These are phyloP conservation scores for Taurulus bubalis DNA, from an alignment of 2,113 vertebrate species.

Conservation along the genomic window DNA sequence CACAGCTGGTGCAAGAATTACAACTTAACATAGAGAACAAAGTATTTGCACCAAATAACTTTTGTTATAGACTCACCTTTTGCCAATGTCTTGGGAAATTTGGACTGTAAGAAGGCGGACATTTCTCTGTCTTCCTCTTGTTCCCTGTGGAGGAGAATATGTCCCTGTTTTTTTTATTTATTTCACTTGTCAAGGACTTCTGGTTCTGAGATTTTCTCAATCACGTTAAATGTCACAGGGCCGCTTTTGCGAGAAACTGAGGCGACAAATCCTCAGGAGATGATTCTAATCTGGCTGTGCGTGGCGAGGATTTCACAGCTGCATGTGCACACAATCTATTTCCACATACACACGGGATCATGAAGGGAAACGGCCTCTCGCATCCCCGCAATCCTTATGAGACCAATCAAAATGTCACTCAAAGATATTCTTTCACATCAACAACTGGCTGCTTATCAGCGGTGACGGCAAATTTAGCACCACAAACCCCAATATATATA, in stretches of 20 bases:
- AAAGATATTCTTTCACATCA: constrained; percentile 9
- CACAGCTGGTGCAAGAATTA: neutral
- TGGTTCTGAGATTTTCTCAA: neutral
- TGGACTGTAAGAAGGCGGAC: constrained; percentile 88
- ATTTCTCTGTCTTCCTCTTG: constrained; percentile 92
- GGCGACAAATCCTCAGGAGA: constrained; percentile 2
- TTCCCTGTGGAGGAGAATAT: constrained; percentile 81
- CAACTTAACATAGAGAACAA: neutral
- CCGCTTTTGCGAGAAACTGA: neutral
- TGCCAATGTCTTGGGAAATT: constrained; percentile 82
- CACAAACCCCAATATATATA: neutral
- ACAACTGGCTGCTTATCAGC: constrained; percentile 2
- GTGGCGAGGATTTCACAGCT: neutral
- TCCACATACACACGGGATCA: neutral
- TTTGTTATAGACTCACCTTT: constrained; percentile 77
- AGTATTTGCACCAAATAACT: neutral
- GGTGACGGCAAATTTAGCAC: constrained; percentile 5
- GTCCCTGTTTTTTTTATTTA: neutral
- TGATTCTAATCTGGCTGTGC: neutral
- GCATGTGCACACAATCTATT: neutral
- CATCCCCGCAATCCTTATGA: neutral
- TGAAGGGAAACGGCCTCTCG: neutral
- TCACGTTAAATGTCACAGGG: constrained; percentile 19
- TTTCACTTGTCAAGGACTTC: neutral
- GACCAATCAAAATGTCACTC: constrained; percentile 27